Evolutionary conservation across 2,888 invertebrate genomes (phyloP).

Genomic region (Bimastos eiseni): DNA sequence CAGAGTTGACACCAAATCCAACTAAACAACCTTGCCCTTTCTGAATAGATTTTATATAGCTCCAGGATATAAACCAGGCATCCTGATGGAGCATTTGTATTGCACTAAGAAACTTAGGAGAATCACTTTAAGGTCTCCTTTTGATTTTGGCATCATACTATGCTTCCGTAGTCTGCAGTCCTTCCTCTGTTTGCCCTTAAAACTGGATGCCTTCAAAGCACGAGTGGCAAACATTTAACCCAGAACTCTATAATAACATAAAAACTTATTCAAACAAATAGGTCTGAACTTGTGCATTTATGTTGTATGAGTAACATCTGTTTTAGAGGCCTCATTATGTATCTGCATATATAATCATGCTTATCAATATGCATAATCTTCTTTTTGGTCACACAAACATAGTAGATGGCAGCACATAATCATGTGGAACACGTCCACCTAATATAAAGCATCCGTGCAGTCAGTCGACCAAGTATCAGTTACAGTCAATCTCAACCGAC

Average conservation of each 20-base stretch:
- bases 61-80: too few relatives aligned
- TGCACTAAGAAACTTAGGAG: too few relatives aligned
- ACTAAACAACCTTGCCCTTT: too few relatives aligned
- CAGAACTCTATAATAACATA: not conserved
- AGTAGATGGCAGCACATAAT: not conserved
- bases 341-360: not conserved
- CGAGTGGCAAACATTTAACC: not conserved
- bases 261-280: not conserved
- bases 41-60: too few relatives aligned
- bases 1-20: too few relatives aligned
- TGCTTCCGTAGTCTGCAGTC: not conserved
- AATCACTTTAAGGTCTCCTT: too few relatives aligned
- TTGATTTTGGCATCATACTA: not conserved
- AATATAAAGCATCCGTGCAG: not conserved
- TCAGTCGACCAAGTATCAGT: constrained; percentile 16
- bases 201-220: too few relatives aligned
- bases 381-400: not conserved
- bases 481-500: constrained; percentile 2
- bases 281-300: not conserved
- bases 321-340: not conserved
- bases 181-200: not conserved
- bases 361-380: not conserved
- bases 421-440: not conserved
- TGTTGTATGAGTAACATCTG: too few relatives aligned
- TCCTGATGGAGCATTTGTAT: too few relatives aligned